phyloP scores from a whole-genome alignment of 2,888 invertebrate species.

The Lasioglossum vierecki region DNA sequence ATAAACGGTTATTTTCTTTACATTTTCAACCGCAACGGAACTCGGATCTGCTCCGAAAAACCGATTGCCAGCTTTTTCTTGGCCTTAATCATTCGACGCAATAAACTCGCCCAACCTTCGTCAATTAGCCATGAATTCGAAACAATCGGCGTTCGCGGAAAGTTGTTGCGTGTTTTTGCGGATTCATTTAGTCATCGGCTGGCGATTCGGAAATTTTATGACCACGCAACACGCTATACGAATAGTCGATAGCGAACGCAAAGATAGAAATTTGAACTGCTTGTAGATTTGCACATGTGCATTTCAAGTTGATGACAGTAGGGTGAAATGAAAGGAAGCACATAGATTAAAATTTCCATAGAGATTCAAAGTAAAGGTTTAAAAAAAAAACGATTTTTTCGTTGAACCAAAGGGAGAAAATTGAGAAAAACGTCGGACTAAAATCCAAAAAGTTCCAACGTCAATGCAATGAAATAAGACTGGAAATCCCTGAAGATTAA shows the following conservation, averaged over 20 bases:
- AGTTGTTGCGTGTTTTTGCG: not conserved
- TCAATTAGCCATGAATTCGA: not conserved
- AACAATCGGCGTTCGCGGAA: not conserved
- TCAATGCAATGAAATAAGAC: too few relatives aligned
- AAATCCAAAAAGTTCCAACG: too few relatives aligned
- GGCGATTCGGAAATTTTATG: not conserved
- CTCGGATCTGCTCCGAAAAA: not conserved
- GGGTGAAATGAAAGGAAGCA: too few relatives aligned
- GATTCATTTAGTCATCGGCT: not conserved
- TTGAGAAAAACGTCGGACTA: too few relatives aligned
- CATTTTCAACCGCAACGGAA: slow-evolving; percentile 6
- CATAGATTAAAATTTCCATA: too few relatives aligned
- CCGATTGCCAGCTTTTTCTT: not conserved
- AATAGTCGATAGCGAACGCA: not conserved
- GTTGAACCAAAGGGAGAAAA: too few relatives aligned
- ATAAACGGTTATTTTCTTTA: not conserved
- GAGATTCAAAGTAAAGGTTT: too few relatives aligned
- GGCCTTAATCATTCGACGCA: not conserved
- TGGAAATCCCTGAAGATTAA: too few relatives aligned
- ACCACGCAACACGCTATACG: not conserved
- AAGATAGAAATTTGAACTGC: not conserved
- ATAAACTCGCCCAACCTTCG: not conserved
- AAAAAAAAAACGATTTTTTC: too few relatives aligned
- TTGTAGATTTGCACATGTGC: not conserved
- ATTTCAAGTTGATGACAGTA: too few relatives aligned